Conservation (phyloP, 2,888 invertebrate species). For the Drosophila mettleri region DNA sequence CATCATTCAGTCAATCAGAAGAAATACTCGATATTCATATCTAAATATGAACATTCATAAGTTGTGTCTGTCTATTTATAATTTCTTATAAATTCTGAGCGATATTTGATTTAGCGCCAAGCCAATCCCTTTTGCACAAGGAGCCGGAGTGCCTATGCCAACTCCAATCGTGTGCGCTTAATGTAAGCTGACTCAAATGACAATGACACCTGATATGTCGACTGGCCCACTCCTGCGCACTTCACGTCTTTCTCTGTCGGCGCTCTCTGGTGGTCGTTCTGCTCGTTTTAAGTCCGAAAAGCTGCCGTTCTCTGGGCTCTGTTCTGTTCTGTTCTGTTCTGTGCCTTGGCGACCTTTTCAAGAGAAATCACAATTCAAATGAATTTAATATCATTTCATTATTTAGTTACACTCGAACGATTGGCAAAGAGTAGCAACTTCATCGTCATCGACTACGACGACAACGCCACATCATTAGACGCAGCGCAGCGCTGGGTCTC, state of each 20-base stretch:
- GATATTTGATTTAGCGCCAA: constrained; percentile 9
- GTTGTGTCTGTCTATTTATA: constrained; percentile 14
- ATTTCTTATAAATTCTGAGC: constrained; percentile 7
- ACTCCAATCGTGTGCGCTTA: constrained; percentile 80
- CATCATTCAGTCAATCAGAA: constrained; percentile 7
- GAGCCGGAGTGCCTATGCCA: constrained; percentile 61
- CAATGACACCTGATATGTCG: constrained; percentile 84
- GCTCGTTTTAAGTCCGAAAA: constrained; percentile 41
- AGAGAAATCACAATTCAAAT: constrained; percentile 84
- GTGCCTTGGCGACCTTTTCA: constrained; percentile 67
- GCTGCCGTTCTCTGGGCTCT: constrained; percentile 53
- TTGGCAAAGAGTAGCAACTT: constrained; percentile 75
- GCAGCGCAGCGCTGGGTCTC: background rate
- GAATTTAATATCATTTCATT: constrained; percentile 85
- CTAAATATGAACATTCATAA: background rate
- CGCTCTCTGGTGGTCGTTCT: constrained; percentile 73
- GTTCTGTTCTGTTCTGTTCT: too few species aligned
- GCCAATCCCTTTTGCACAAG: constrained; percentile 15
- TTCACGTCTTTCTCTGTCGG: constrained; percentile 25
- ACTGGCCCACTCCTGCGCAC: constrained; percentile 33
- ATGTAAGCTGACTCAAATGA: constrained; percentile 83
- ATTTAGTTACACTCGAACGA: constrained; percentile 83
- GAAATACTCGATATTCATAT: background rate
- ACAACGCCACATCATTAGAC: constrained; percentile 30
- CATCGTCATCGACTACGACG: constrained; percentile 29